Percentiles rank a stretch among this genome's conserved stretches.
Evolutionary conservation across 2,797 vertebrate species (phyloP).

Genomic region (Clarias laeviceps): DNA sequence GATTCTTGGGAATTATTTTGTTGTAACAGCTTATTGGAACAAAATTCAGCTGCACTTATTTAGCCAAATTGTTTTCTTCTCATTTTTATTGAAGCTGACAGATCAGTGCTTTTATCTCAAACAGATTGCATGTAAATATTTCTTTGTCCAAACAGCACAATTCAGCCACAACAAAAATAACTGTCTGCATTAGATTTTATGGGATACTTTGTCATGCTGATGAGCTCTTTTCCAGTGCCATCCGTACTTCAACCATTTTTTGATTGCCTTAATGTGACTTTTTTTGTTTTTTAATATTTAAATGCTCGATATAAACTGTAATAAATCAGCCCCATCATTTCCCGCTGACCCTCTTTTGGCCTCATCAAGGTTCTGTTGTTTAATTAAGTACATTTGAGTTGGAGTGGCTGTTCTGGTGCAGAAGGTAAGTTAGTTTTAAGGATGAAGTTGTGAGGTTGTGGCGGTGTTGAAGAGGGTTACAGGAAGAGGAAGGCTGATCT

Average conservation of each 20-base stretch:
- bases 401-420: slow-evolving; percentile 50
- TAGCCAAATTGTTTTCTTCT: slow-evolving; percentile 17
- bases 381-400: slow-evolving; percentile 48
- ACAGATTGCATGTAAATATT: slow-evolving; percentile 19
- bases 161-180: slow-evolving; percentile 25
- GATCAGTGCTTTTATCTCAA: slow-evolving; percentile 22
- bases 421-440: slow-evolving; percentile 9
- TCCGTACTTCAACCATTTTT: slow-evolving; percentile 44
- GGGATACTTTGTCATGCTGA: slow-evolving; percentile 38
- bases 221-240: slow-evolving; percentile 1
- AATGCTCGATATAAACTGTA: slow-evolving; percentile 36
- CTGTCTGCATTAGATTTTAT: slow-evolving; percentile 24
- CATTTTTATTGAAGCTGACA: slow-evolving; percentile 4
- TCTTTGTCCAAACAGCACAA: slow-evolving; percentile 6
- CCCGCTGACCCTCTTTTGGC: slow-evolving; percentile 23
- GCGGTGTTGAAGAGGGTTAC: not conserved
- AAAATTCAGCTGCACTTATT: not conserved
- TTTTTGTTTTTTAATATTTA: slow-evolving; percentile 47
- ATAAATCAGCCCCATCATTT: slow-evolving; percentile 39
- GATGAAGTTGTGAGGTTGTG: not conserved
- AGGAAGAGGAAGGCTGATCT: slow-evolving; percentile 47
- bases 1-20: slow-evolving; percentile 20
- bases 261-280: slow-evolving; percentile 50
- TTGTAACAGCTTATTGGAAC: slow-evolving; percentile 27
- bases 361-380: slow-evolving; percentile 43